Conservation (phyloP, 2,113 vertebrate species). For the Isurus oxyrinchus region DNA sequence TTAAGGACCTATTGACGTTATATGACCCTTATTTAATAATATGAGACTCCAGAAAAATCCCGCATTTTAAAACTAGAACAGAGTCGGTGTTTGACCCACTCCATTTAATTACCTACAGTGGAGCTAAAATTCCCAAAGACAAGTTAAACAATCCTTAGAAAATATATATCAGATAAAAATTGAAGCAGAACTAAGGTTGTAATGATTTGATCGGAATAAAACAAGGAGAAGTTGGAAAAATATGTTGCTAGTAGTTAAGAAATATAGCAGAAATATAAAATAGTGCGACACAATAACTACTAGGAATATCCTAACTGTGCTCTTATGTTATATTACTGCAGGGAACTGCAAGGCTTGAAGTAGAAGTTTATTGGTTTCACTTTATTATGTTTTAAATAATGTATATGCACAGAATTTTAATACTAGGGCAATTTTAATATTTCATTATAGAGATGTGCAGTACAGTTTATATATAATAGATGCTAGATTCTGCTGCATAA, state of each 20-base stretch:
- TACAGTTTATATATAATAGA: not conserved
- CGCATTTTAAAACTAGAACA: not conserved
- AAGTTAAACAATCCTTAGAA: not conserved
- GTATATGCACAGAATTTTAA: not conserved
- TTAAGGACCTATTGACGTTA: not conserved
- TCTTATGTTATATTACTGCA: not conserved
- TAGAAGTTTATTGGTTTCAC: not conserved
- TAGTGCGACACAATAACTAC: not conserved
- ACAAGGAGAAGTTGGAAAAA: not conserved
- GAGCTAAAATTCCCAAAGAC: not conserved
- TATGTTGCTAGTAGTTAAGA: not conserved
- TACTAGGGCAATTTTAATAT: not conserved
- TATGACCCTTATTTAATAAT: not conserved
- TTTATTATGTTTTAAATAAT: slow-evolving; percentile 23
- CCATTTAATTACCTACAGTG: not conserved
- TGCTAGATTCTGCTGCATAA: not conserved
- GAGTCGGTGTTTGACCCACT: not conserved
- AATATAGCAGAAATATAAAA: not conserved
- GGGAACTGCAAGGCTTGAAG: not conserved
- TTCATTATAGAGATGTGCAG: not conserved
- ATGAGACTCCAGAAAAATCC: not conserved
- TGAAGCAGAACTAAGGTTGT: not conserved
- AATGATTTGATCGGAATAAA: not conserved
- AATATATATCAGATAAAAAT: not conserved
- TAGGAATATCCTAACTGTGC: not conserved